A percentile compares a stretch with the other conserved stretches of the same genome.
Conservation (phyloP, 2,888 invertebrate species). For the Lasioglossum villosulum region DNA sequence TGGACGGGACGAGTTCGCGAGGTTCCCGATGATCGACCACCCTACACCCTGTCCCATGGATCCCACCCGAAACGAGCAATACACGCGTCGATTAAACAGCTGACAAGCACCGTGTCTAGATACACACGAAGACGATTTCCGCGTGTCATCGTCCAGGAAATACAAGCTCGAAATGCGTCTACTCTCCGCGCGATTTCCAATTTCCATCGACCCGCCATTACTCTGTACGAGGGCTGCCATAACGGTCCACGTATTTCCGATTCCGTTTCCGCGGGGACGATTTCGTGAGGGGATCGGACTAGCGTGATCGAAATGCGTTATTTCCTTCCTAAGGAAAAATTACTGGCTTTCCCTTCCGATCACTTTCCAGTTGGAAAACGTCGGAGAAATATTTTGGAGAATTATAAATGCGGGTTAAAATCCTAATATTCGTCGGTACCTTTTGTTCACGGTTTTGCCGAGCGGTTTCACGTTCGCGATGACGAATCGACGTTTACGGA, state of each 20-base stretch:
- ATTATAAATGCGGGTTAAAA: not conserved
- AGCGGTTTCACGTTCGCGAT: not conserved
- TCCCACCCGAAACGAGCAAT: conserved; percentile 48
- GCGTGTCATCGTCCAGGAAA: conserved; percentile 42
- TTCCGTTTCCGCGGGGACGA: conserved; percentile 14
- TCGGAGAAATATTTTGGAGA: not conserved
- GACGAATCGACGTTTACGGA: not conserved
- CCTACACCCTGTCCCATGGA: conserved; percentile 19
- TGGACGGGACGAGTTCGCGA: conserved; percentile 51
- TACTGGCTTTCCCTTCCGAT: not conserved
- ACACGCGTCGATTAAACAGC: conserved; percentile 54
- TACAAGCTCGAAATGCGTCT: conserved; percentile 4
- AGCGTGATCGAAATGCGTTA: not conserved
- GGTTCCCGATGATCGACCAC: conserved; percentile 42
- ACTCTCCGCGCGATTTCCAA: conserved; percentile 35
- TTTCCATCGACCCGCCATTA: conserved; percentile 25
- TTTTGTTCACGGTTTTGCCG: not conserved
- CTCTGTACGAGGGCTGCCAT: not conserved
- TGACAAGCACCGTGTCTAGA: conserved; percentile 5
- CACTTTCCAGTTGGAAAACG: not conserved
- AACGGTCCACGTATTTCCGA: conserved; percentile 18
- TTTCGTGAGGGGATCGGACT: not conserved
- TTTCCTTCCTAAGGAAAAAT: not conserved
- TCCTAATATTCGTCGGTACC: not conserved
- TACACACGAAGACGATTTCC: conserved; percentile 41